Conservation (phyloP, 2,113 vertebrate genomes). For the Takifugu flavidus region DNA sequence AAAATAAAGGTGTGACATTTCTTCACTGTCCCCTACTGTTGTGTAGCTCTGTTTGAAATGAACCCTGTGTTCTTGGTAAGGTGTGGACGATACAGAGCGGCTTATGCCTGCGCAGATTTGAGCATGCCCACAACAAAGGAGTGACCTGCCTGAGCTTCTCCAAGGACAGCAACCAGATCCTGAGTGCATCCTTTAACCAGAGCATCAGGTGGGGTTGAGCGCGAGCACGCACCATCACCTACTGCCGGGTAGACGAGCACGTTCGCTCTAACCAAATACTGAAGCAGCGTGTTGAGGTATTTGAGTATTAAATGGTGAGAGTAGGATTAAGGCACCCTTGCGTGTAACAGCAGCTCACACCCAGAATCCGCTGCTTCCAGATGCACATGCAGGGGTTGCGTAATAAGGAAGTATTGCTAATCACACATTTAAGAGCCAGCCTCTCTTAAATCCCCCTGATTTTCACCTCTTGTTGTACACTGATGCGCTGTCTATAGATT, state of each 20-base stretch:
- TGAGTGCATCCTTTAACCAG: constrained; percentile 94
- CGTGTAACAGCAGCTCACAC: too few species aligned
- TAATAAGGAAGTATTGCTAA: too few species aligned
- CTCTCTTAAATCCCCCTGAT: too few species aligned
- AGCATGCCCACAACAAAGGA: constrained; percentile 93
- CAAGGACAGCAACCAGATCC: constrained; percentile 90
- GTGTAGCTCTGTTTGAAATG: neutral
- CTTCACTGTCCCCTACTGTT: neutral
- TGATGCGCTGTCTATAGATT: too few species aligned
- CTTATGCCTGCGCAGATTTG: constrained; percentile 90
- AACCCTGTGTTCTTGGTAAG: constrained; percentile 55
- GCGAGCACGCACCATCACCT: neutral
- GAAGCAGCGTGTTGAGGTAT: neutral
- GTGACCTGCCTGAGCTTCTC: constrained; percentile 94
- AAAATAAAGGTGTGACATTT: constrained; percentile 86
- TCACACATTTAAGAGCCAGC: too few species aligned
- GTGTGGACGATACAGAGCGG: constrained; percentile 98
- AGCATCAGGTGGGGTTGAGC: constrained; percentile 83
- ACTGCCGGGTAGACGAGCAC: too few species aligned
- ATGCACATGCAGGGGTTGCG: too few species aligned
- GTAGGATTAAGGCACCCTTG: too few species aligned
- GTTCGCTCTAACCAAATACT: neutral
- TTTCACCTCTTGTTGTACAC: too few species aligned
- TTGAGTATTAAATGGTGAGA: too few species aligned
- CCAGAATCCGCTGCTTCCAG: too few species aligned